Conservation (phyloP, 2,797 vertebrate genomes). For the Lagocephalus sceleratus region DNA sequence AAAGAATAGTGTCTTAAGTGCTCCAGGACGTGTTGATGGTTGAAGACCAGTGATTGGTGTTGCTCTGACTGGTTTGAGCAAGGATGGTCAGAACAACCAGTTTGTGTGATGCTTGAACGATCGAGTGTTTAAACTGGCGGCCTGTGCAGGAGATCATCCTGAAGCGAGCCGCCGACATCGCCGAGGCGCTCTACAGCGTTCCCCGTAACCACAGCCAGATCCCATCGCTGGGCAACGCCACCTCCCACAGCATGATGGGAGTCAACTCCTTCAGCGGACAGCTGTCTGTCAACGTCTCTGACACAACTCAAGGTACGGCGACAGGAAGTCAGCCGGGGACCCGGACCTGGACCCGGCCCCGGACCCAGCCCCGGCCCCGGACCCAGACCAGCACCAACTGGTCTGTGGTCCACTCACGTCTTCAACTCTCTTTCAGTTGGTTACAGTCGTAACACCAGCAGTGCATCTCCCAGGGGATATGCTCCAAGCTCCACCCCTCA, state of each 20-base stretch:
- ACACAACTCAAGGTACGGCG: conserved; percentile 85
- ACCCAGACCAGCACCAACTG: too few species aligned
- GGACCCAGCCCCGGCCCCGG: too few species aligned
- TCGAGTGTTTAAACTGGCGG: too few species aligned
- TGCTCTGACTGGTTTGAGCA: too few species aligned
- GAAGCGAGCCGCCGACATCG: conserved; percentile 94
- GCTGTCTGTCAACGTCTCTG: conserved; percentile 92
- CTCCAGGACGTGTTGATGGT: too few species aligned
- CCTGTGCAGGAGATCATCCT: conserved; percentile 89
- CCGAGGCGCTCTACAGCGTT: conserved; percentile 94
- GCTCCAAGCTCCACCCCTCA: conserved; percentile 94
- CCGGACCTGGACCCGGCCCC: background rate
- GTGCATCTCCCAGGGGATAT: conserved; percentile 95
- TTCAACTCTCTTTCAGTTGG: conserved; percentile 78
- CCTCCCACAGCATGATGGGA: conserved; percentile 97
- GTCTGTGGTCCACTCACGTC: too few species aligned
- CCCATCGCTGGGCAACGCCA: conserved; percentile 88
- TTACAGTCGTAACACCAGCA: conserved; percentile 97
- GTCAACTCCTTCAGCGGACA: conserved; percentile 96
- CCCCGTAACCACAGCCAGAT: conserved; percentile 98
- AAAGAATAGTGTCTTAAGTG: too few species aligned
- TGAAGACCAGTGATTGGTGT: too few species aligned
- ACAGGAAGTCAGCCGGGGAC: background rate
- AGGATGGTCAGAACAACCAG: too few species aligned
- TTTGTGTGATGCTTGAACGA: too few species aligned